These are phyloP conservation scores for Drosophila triauraria DNA, from an alignment of 1,140 invertebrate genomes.

Conservation along the genomic window DNA sequence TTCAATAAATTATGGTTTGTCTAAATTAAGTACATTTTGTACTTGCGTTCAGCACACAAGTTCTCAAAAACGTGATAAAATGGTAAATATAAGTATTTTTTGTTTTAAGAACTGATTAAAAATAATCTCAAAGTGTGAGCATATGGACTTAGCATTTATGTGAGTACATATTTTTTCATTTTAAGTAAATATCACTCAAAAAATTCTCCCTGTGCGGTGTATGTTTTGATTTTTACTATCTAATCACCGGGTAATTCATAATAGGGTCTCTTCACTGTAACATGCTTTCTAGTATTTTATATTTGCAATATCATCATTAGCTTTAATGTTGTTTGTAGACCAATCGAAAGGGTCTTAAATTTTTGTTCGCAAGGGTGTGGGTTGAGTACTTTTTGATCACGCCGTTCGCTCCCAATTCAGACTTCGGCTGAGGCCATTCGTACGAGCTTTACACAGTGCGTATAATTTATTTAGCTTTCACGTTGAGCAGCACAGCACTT, in stretches of 20 bases:
- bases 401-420: background rate
- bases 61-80: too few species aligned
- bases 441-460: constrained; percentile 59
- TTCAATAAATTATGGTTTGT: too few species aligned
- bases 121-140: too few species aligned
- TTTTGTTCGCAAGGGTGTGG: constrained; percentile 48
- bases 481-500: constrained; percentile 23
- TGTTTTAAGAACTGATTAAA: too few species aligned
- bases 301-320: constrained; percentile 15
- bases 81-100: too few species aligned
- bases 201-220: too few species aligned
- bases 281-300: constrained; percentile 6
- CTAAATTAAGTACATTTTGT: too few species aligned
- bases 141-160: too few species aligned
- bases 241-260: background rate
- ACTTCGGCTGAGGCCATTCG: constrained; percentile 17
- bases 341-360: constrained; percentile 6
- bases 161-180: too few species aligned
- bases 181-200: too few species aligned
- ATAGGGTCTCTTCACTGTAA: background rate
- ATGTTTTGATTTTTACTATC: too few species aligned
- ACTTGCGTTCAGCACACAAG: too few species aligned
- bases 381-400: constrained; percentile 19
- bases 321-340: constrained; percentile 20
- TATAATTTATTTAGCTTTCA: constrained; percentile 73